Evolutionary conservation across 2,888 invertebrate genomes (phyloP), one percentile per base, ranked within the genome.

Genomic region (Griposia aprilina): DNA sequence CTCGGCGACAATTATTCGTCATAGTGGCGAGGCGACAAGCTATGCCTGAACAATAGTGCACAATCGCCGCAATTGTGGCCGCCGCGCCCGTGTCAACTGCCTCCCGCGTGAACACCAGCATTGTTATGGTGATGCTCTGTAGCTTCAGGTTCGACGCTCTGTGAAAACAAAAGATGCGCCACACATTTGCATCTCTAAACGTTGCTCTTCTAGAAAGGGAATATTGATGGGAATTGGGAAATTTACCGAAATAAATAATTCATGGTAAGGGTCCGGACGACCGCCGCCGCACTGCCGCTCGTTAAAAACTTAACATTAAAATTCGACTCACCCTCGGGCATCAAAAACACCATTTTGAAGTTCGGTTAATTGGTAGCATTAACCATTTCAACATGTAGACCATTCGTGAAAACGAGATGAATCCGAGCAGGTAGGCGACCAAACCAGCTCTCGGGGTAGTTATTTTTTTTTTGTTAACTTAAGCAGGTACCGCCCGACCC

Each of bases 71-170:
- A 93, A 93, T 93, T 95, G 94, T 94, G 50, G 90, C 86, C 88
- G 90, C 87, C 90, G 90, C 87, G 92, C 91, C 91, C 91, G 94
- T 94, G 96, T 95, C 96, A 94, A 95, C 95, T 93, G 95, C 93
- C 94, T 95, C 94, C 93, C 91, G 92, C 92, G 92, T 93, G 94
- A 92, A 93, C 92, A 90, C 90, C 88, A 91, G 92, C 90, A 95
- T 96, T 96, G 96, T 96, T 94, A 96, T 96, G 95, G 93, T 95
- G 94, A 96, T 96, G 91, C 89, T 92, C 88, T 87, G 89, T 87
- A 91, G 87, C 92, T 92, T 91, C 90, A 92, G 90, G 94, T 94
- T 94, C 94, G 93, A 93, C 92, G 93, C 90, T 93, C 94, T 87
- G 89, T 88, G 87, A 90, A 94, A 95, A 96, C 96, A 95, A 96